Evolutionary conservation across 2,888 invertebrate species (phyloP).

Genomic region (Hirtodrosophila cameraria): DNA sequence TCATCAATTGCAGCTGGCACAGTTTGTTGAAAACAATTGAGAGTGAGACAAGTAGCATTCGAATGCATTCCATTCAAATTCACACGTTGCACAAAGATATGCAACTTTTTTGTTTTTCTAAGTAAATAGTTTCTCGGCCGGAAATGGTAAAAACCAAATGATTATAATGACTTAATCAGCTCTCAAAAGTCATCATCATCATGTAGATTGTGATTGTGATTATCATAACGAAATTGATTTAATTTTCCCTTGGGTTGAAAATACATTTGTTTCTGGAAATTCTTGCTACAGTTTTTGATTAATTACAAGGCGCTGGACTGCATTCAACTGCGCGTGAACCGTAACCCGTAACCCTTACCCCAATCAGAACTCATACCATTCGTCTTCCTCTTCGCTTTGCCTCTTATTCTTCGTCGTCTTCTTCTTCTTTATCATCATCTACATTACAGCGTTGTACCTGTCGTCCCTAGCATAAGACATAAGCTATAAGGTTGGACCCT

Average conservation of each 20-base stretch:
- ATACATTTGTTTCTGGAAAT: constrained; percentile 1
- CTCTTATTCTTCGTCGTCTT: constrained; percentile 11
- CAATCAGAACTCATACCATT: constrained; percentile 37
- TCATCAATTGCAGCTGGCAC: constrained; percentile 50
- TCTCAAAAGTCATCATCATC: constrained; percentile 25
- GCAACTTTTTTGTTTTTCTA: background rate
- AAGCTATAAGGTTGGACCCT: constrained; percentile 38
- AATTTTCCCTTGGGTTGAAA: constrained; percentile 30
- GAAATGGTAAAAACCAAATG: constrained; percentile 37
- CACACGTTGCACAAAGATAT: constrained; percentile 43
- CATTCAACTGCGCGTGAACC: constrained; percentile 36
- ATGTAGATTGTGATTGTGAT: constrained; percentile 20
- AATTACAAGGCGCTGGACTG: constrained; percentile 58
- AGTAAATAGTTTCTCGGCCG: constrained; percentile 22
- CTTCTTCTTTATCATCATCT: constrained; percentile 3
- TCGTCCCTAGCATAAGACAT: no score
- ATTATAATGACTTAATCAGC: constrained; percentile 53
- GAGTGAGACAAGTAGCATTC: constrained; percentile 19
- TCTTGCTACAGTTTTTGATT: constrained; percentile 65
- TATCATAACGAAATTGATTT: constrained; percentile 59
- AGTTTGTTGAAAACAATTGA: constrained; percentile 47
- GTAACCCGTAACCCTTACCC: constrained; percentile 40
- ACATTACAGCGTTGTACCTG: constrained; percentile 52
- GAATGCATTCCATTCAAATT: no score
- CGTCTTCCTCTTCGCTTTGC: constrained; percentile 16